A percentile compares a stretch with the other conserved stretches of the same genome.
Conservation (phyloP, 2,888 invertebrate species). For the Fragum sueziense region DNA sequence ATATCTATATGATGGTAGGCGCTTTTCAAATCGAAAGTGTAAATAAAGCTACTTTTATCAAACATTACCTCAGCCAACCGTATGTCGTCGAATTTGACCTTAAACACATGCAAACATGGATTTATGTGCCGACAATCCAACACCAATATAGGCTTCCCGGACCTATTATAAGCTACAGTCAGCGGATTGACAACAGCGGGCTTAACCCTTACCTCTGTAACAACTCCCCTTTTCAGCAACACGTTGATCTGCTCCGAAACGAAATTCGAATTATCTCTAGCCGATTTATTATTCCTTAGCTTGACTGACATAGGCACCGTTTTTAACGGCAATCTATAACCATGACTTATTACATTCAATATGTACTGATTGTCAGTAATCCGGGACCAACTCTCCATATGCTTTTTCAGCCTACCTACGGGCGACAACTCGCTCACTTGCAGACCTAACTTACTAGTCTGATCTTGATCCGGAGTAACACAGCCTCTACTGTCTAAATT, state of each 20-base stretch:
- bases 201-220: conserved; percentile 17
- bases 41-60: conserved; percentile 14
- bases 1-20: conserved; percentile 43
- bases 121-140: conserved; percentile 42
- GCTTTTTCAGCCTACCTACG: background rate
- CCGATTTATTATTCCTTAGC: conserved; percentile 42
- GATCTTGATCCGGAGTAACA: no score
- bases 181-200: conserved; percentile 45
- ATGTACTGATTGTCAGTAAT: background rate
- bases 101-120: conserved; percentile 35
- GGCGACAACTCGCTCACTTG: background rate
- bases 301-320: background rate
- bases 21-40: conserved; percentile 29
- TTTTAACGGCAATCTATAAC: conserved; percentile 2
- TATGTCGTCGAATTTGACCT: conserved; percentile 42
- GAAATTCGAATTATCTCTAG: conserved; percentile 39
- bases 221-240: conserved; percentile 13
- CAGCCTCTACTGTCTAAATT: background rate
- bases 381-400: background rate
- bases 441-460: background rate
- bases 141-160: conserved; percentile 31
- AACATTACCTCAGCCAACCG: conserved; percentile 26
- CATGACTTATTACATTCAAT: background rate
- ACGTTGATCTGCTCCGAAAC: conserved; percentile 34
- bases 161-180: conserved; percentile 46